Base-by-base conservation (phyloP, 2,888 invertebrate genomes). In the Philereme transversata region DNA sequence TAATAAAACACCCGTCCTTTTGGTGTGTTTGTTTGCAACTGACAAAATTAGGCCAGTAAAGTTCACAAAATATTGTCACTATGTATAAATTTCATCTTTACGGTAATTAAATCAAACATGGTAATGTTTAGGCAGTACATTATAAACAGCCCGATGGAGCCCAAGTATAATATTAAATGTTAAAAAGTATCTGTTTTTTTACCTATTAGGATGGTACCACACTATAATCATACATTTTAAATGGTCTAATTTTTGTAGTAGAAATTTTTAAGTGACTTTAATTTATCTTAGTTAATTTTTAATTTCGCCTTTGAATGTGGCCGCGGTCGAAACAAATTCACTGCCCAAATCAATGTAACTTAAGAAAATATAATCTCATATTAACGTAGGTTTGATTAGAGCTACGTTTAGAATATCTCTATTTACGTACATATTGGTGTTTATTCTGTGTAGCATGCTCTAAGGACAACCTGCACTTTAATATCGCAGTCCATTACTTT, bases 1-100 rank as follows among this genome's bases (percentile, higher is more conserved):
- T 59, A 49, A 51, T 49, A 4, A 62, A 65, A 64, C 75, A 83
- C 87, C 88, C 88, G 88, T 88, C 87, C 87, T 87, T 77, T 80
- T 75, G 78, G 70, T 72, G 77, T 78, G 79, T 78, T 74, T 40
- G 5, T 4, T 75, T 72, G 69, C 72, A 69, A 70, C 62, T 22
- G 5, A 8, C 0, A 45, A 45, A 45, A 22, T 7, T 45, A 22
- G 40, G 40, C 40, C 40, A 8, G 7, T 10, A n/a, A n/a, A 4
- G 4, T 10, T n/a, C 1, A 43, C 4, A n/a, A 43, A 43, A 10
- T 43, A n/a, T 43, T 43, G 5, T n/a, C 43, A n/a, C 9, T 43
- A 40, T 43, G 45, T 11, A 11, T 54, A 46, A 47, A 53, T 33
- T 40, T 5, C 10, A 53, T 52, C n/a, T 40, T 55, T 47, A 10